Percentiles rank a stretch among this genome's conserved stretches.
Conservation (phyloP, 2,888 invertebrate species). For the Peribatodes rhomboidaria region DNA sequence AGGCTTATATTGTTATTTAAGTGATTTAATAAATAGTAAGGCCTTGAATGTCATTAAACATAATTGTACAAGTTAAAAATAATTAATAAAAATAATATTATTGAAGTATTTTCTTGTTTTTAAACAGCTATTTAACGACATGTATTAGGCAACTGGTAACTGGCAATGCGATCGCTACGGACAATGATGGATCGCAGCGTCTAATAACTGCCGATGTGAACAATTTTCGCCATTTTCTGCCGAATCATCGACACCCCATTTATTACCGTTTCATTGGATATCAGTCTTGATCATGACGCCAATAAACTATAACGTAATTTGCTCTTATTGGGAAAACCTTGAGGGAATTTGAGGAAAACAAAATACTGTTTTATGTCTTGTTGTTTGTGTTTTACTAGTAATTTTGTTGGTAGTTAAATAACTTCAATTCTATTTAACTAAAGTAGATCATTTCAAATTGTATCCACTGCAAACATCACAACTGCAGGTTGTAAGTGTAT, state of each 20-base stretch:
- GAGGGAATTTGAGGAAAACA: constrained; percentile 11
- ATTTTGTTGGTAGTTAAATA: background rate
- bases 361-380: constrained; percentile 9
- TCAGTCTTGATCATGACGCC: constrained; percentile 49
- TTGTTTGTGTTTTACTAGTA: background rate
- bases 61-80: too few relatives aligned
- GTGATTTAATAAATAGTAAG: too few relatives aligned
- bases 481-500: too few relatives aligned
- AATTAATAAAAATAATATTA: too few relatives aligned
- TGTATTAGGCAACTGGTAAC: constrained; percentile 26
- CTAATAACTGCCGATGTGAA: constrained; percentile 54
- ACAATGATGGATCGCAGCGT: constrained; percentile 56
- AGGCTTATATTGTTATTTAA: too few relatives aligned
- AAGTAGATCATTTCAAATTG: too few relatives aligned
- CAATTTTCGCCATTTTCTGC: constrained; percentile 52
- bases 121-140: background rate
- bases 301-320: constrained; percentile 45
- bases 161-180: constrained; percentile 46
- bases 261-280: constrained; percentile 51
- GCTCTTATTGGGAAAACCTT: constrained; percentile 26
- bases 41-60: too few relatives aligned
- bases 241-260: constrained; percentile 56
- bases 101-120: too few relatives aligned
- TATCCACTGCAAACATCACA: too few relatives aligned
- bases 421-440: too few relatives aligned